Evolutionary conservation across 2,113 vertebrate genomes (phyloP).

Genomic region (Mus spicilegus): DNA sequence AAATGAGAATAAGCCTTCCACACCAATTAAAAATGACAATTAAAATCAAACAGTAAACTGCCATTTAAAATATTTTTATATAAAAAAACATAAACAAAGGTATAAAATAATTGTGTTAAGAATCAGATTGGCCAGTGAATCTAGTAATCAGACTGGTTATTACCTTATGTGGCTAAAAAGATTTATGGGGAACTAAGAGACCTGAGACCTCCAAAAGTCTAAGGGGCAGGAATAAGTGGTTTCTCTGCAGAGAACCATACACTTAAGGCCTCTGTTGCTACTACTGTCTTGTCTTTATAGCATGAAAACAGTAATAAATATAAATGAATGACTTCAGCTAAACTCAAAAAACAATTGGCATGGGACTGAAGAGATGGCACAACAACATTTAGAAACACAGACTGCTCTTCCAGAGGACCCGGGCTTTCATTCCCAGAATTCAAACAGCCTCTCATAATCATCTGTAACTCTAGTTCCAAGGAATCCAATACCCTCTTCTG

Average conservation of each 20-base stretch:
- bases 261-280: background rate
- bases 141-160: background rate
- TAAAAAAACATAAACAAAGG: background rate
- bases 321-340: background rate
- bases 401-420: background rate
- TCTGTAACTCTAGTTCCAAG: background rate
- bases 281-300: background rate
- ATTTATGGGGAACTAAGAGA: background rate
- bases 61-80: background rate
- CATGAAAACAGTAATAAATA: background rate
- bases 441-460: background rate
- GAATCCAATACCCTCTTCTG: background rate
- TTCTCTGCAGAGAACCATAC: background rate
- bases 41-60: slow-evolving; percentile 5
- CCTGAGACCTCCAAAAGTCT: background rate
- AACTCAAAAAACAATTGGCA: background rate
- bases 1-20: slow-evolving; percentile 35
- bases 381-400: background rate
- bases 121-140: background rate
- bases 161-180: background rate
- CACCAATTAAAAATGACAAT: background rate
- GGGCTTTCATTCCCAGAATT: background rate
- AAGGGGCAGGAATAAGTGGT: background rate
- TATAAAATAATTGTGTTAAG: background rate
- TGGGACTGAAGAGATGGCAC: background rate